phyloP scores from a whole-genome alignment of 2,797 vertebrate species.

The Mus minutoides region DNA sequence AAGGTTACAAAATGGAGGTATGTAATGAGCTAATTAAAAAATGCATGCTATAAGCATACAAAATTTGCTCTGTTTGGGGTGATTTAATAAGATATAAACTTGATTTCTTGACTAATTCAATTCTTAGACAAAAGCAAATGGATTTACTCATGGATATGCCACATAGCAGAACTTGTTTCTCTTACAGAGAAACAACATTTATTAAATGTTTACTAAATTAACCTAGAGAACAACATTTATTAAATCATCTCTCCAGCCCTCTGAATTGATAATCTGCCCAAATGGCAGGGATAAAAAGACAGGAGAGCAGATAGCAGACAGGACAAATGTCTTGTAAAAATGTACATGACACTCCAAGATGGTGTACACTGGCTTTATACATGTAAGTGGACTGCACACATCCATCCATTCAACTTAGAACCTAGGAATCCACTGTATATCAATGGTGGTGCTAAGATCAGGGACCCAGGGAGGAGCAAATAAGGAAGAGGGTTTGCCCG shows the following conservation, averaged over 20 bases:
- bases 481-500: background rate
- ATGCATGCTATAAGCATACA: background rate
- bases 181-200: background rate
- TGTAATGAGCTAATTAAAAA: constrained; percentile 23
- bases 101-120: constrained; percentile 2
- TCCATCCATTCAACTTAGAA: background rate
- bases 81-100: background rate
- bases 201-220: background rate
- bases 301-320: background rate
- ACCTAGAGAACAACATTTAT: background rate
- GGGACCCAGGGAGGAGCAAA: background rate
- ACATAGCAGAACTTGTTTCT: constrained; percentile 35
- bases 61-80: background rate
- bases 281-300: background rate
- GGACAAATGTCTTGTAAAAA: background rate
- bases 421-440: background rate
- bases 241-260: background rate
- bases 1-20: background rate
- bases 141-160: background rate
- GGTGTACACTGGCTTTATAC: background rate
- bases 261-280: background rate
- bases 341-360: background rate
- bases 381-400: background rate
- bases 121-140: constrained; percentile 30
- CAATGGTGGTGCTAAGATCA: background rate